These are phyloP conservation scores for Mormyrus hasselquistii DNA, from an alignment of 2,797 vertebrate species.

Conservation along the genomic window DNA sequence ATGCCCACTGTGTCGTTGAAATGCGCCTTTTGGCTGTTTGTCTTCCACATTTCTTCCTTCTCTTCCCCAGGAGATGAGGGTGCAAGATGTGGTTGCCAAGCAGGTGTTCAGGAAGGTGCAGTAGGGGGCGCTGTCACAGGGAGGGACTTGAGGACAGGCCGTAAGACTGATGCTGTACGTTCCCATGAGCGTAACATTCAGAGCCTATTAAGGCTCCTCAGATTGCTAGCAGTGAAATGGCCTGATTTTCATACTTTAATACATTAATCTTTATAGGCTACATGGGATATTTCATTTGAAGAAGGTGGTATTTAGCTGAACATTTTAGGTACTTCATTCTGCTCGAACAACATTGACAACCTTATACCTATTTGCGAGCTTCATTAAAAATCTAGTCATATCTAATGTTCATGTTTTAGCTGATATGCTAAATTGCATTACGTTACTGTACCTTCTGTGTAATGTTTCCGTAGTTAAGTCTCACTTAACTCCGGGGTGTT, in stretches of 20 bases:
- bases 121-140: slow-evolving; percentile 40
- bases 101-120: slow-evolving; percentile 84
- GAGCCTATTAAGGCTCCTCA: not conserved
- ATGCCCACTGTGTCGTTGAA: slow-evolving; percentile 7
- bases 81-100: slow-evolving; percentile 67
- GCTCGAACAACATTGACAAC: not conserved
- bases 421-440: not conserved
- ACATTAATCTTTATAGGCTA: not conserved
- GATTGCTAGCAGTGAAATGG: not conserved
- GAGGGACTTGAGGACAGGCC: not conserved
- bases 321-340: not conserved
- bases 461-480: not conserved
- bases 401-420: not conserved
- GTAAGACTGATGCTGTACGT: not conserved
- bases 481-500: not conserved
- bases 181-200: not conserved
- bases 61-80: slow-evolving; percentile 75
- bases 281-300: not conserved
- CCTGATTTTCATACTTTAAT: not conserved
- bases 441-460: not conserved
- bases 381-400: not conserved
- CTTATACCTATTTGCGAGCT: not conserved
- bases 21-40: slow-evolving; percentile 14
- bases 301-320: not conserved
- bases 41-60: not conserved